phyloP scores from a whole-genome alignment of 2,797 vertebrate species.

The Momotus momota region DNA sequence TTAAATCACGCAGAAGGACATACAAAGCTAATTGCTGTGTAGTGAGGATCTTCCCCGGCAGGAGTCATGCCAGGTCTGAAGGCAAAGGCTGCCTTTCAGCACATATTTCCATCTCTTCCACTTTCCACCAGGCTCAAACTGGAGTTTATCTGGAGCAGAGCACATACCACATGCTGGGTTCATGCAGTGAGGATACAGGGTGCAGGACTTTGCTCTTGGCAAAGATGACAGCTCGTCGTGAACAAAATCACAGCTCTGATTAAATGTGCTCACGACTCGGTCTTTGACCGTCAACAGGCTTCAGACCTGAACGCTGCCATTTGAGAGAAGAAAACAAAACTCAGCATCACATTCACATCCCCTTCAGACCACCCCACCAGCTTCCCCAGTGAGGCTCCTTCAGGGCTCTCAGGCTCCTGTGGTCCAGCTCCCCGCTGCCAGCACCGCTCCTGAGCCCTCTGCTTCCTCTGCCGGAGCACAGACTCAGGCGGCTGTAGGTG shows the following conservation, averaged over 20 bases:
- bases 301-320: not conserved
- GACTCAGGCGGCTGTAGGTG: accelerated
- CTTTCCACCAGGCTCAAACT: accelerated
- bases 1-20: not conserved
- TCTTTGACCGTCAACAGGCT: not conserved
- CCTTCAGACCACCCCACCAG: accelerated
- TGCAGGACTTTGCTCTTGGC: not conserved
- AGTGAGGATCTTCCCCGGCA: not conserved
- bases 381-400: accelerated
- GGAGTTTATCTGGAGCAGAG: not conserved
- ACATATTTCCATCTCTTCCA: not conserved
- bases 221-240: not conserved
- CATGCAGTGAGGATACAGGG: not conserved
- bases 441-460: not conserved
- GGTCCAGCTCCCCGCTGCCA: not conserved
- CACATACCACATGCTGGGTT: not conserved
- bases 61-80: not conserved
- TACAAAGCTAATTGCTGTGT: not conserved
- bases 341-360: not conserved
- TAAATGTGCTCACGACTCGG: accelerated
- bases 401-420: not conserved
- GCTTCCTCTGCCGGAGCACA: not conserved
- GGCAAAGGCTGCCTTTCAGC: not conserved
- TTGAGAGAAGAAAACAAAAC: not conserved
- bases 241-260: not conserved